A percentile compares a stretch with the other conserved stretches of the same genome.
Conservation (phyloP, 92 coral and sea anemone genomes). For the Galaxea fascicularis region DNA sequence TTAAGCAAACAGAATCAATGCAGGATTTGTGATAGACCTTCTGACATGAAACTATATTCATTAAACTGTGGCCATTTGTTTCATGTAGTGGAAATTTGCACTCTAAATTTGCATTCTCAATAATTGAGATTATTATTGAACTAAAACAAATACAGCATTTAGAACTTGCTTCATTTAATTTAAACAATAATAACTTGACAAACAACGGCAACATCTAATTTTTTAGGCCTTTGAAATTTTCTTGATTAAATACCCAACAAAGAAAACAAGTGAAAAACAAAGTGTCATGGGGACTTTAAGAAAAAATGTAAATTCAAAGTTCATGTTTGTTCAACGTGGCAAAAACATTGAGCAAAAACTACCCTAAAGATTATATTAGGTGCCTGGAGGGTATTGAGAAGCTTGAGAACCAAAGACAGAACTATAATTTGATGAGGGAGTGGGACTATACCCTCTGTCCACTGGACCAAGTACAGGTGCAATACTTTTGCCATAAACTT, state of each 20-base stretch:
- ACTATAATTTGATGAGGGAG: conserved; percentile 50
- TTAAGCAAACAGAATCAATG: background rate
- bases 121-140: too few species aligned
- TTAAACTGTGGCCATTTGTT: background rate
- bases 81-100: background rate
- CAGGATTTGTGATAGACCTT: conserved; percentile 11
- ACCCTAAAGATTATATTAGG: conserved; percentile 19
- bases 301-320: background rate
- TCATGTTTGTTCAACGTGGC: conserved; percentile 9
- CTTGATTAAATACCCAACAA: background rate
- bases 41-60: background rate
- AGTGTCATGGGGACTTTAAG: conserved; percentile 9
- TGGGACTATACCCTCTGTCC: conserved; percentile 52
- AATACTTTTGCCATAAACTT: conserved; percentile 11
- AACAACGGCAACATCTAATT: background rate
- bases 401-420: conserved; percentile 36
- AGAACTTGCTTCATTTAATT: conserved; percentile 27
- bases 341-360: conserved; percentile 14
- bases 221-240: background rate
- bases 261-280: conserved; percentile 6
- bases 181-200: conserved; percentile 12
- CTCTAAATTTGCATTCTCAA: conserved; percentile 1
- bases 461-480: conserved; percentile 7
- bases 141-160: conserved; percentile 30
- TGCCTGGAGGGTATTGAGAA: conserved; percentile 25